phyloP scores from a whole-genome alignment of 2,797 vertebrate genomes.

The Ptychobarbus kaznakovi region DNA sequence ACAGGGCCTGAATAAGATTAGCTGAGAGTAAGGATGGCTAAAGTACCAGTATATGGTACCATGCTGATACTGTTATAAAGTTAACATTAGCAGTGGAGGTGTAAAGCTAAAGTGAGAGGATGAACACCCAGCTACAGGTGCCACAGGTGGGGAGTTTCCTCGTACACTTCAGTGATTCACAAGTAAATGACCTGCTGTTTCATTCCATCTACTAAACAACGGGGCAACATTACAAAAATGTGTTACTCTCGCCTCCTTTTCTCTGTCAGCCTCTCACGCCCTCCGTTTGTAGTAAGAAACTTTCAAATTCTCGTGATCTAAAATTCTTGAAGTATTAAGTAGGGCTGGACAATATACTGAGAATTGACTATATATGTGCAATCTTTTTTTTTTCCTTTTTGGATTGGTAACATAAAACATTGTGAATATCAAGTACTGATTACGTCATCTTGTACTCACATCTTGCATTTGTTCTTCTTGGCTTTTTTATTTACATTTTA shows the following conservation, averaged over 20 bases:
- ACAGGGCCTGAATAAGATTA: not conserved
- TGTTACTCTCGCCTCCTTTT: not conserved
- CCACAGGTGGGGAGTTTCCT: slow-evolving; percentile 21
- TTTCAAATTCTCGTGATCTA: not conserved
- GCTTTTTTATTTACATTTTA: not conserved
- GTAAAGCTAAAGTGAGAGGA: not conserved
- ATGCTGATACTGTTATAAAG: too few species aligned
- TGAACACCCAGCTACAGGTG: not conserved
- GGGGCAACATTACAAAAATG: not conserved
- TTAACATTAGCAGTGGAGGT: not conserved
- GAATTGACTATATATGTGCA: not conserved
- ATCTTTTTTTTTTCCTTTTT: not conserved
- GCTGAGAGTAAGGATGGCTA: not conserved
- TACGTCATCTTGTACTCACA: too few species aligned
- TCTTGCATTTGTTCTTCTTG: not conserved
- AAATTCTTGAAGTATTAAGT: not conserved
- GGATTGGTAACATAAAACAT: not conserved
- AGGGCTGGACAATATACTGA: not conserved
- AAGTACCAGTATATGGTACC: not conserved
- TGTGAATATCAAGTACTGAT: not conserved
- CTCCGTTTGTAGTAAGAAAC: not conserved
- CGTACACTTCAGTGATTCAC: slow-evolving; percentile 37
- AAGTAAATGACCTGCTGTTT: slow-evolving; percentile 46
- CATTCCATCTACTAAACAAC: slow-evolving; percentile 19
- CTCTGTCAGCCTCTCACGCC: not conserved